Percentiles rank a stretch among this genome's conserved stretches.
Evolutionary conservation across 1,140 invertebrate genomes (phyloP).

Genomic region (Archivesica marissinica): DNA sequence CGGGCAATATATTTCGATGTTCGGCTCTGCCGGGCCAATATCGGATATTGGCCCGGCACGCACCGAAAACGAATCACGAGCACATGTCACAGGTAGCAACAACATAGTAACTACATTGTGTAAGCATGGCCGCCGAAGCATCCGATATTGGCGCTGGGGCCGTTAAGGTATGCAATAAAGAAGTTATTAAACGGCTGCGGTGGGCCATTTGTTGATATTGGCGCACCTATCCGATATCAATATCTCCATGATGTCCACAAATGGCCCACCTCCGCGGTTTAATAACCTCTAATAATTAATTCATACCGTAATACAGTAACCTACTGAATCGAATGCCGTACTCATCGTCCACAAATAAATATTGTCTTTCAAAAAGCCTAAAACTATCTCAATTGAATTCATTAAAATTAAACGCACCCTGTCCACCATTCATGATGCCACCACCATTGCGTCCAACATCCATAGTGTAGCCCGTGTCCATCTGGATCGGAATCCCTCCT

Average conservation of each 20-base stretch:
- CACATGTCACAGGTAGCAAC: no score
- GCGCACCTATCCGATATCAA: not conserved
- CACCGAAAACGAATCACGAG: no score
- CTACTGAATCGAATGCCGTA: not conserved
- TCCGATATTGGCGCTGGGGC: no score
- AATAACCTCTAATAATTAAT: not conserved
- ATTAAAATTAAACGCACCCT: not conserved
- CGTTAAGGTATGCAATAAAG: no score
- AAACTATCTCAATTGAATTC: not conserved
- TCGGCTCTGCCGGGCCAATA: no score
- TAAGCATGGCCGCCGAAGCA: no score
- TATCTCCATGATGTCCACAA: not conserved
- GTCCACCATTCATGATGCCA: not conserved
- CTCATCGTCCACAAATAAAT: not conserved
- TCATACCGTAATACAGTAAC: not conserved
- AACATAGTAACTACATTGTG: no score
- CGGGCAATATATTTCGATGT: no score
- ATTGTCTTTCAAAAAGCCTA: not conserved
- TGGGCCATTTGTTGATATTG: no score
- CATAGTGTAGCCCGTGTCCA: constrained; percentile 1
- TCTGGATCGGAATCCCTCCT: not conserved
- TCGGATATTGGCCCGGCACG: no score
- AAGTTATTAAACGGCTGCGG: no score
- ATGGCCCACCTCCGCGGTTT: not conserved
- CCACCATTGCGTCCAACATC: not conserved